Conservation (phyloP, 2,113 vertebrate species). For the Phylloscopus whistleri region DNA sequence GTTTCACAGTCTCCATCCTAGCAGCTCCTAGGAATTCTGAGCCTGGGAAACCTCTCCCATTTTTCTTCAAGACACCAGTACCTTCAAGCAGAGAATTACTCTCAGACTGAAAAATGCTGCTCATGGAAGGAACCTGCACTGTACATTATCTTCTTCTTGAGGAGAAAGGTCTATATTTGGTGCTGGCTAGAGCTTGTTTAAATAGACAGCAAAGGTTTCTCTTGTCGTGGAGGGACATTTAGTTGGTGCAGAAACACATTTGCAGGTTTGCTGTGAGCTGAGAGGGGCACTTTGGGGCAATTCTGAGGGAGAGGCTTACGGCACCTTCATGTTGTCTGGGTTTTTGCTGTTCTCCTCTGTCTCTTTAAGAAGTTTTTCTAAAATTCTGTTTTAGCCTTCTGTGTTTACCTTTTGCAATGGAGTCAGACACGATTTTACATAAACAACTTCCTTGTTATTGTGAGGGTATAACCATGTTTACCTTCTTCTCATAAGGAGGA, state of each 20-base stretch:
- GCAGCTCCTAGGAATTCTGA: not conserved
- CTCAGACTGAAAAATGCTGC: not conserved
- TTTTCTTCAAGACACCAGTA: not conserved
- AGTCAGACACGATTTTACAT: too few species aligned
- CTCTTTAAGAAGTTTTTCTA: too few species aligned
- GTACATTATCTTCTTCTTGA: not conserved
- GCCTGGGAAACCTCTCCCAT: not conserved
- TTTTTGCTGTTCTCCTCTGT: too few species aligned
- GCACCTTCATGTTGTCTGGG: accelerated
- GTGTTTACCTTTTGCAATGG: too few species aligned
- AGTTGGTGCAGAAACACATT: not conserved
- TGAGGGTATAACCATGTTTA: too few species aligned
- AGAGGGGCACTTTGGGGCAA: not conserved
- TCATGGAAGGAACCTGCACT: not conserved
- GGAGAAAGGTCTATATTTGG: not conserved
- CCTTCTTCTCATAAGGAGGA: too few species aligned
- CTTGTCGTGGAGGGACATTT: not conserved
- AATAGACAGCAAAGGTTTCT: not conserved
- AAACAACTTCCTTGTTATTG: too few species aligned
- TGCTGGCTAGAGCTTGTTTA: not conserved
- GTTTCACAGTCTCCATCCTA: not conserved
- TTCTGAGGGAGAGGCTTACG: not conserved
- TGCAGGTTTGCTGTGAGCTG: not conserved
- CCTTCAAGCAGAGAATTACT: not conserved
- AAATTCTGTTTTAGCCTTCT: too few species aligned